phyloP scores from a whole-genome alignment of 2,888 invertebrate genomes.

The Eupeodes latifasciatus region DNA sequence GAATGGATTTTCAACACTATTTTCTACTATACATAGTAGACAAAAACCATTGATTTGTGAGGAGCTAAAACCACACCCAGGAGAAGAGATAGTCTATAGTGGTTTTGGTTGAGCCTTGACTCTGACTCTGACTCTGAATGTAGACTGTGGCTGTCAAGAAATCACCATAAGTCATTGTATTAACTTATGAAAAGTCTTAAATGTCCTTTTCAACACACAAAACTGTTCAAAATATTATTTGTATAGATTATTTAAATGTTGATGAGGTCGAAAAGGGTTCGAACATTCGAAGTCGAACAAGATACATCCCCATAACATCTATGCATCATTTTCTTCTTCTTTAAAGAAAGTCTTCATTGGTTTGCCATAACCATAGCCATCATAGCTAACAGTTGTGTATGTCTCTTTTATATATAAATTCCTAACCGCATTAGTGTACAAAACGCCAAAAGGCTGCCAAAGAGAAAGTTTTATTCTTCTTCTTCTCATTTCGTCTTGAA shows the following conservation, averaged over 20 bases:
- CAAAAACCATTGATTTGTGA: constrained; percentile 48
- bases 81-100: background rate
- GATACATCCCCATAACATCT: too few species aligned
- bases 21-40: background rate
- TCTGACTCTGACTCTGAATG: background rate
- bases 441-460: constrained; percentile 52
- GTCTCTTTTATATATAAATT: constrained; percentile 15
- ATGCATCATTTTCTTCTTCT: background rate
- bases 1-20: constrained; percentile 35
- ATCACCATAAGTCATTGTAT: constrained; percentile 70
- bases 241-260: constrained; percentile 74
- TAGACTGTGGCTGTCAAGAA: constrained; percentile 29
- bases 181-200: constrained; percentile 69
- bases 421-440: constrained; percentile 69
- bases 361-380: background rate
- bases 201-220: constrained; percentile 66
- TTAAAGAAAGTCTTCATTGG: constrained; percentile 17
- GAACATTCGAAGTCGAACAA: background rate
- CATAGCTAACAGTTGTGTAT: background rate
- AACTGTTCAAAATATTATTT: constrained; percentile 69
- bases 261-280: constrained; percentile 46
- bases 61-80: constrained; percentile 2
- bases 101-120: background rate
- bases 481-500: constrained; percentile 1
- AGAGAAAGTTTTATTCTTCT: constrained; percentile 58